phyloP scores from a whole-genome alignment of 2,888 invertebrate species.

The Strigamia crassipes region DNA sequence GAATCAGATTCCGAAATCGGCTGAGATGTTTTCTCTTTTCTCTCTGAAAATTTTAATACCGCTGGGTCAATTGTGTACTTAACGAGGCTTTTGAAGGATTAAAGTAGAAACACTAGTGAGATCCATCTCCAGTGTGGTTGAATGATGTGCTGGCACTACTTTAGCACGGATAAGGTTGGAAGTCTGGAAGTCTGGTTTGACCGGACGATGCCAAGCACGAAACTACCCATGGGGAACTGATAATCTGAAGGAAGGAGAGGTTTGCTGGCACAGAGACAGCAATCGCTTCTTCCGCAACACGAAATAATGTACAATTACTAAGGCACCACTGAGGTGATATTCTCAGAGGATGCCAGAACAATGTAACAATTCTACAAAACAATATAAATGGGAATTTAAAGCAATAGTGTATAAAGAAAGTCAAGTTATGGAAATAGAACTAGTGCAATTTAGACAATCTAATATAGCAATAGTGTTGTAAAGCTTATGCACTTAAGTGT shows the following conservation, averaged over 20 bases:
- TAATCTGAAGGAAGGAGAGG: background rate
- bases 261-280: background rate
- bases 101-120: background rate
- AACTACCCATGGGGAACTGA: background rate
- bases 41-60: background rate
- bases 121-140: background rate
- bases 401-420: background rate
- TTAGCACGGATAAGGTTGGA: background rate
- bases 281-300: background rate
- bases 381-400: background rate
- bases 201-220: background rate
- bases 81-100: background rate
- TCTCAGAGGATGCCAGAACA: background rate
- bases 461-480: no score
- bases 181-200: background rate
- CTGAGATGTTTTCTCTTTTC: background rate
- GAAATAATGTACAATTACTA: slow-evolving; percentile 10
- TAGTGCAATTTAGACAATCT: background rate
- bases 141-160: background rate
- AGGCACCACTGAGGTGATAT: background rate
- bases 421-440: background rate
- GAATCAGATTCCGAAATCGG: no score
- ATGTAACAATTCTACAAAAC: background rate
- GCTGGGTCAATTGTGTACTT: background rate
- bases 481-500: no score